Evolutionary conservation across 2,797 vertebrate genomes (phyloP), one percentile per base, ranked within the genome.

Genomic region (Cryptoblepharus egeriae): DNA sequence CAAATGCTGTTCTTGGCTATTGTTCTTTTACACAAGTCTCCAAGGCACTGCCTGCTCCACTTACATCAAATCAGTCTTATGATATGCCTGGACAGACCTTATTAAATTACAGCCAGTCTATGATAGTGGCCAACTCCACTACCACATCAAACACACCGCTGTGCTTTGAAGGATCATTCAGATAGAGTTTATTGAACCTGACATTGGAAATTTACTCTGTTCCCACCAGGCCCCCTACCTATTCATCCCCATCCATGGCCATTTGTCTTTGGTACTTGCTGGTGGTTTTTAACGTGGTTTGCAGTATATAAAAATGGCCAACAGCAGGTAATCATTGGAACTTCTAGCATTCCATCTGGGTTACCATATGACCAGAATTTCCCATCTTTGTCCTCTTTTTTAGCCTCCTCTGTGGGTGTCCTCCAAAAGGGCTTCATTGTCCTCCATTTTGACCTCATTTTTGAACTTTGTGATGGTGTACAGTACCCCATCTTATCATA

Each of bases 31-130:
- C n/a, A 57, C 37, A 74, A 39, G 45, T 18, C 67, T 45, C 7
- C 42, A 37, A 71, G 67, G 6, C 4, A 22, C 28, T 65, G 68
- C 37, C 61, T 58, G 57, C 20, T 20, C n/a, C 72, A 32, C 8
- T 3, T 65, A 65, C 10, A 65, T 35, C 26, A 65, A 64, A 58
- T 58, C 73, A 37, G 37, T 28, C 45, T 55, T 83, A 63, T 52
- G 61, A 65, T 67, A 35, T n/a, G 37, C 22, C 52, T 20, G 28
- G 22, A 52, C 60, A 57, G 35, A 45, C n/a, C n/a, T 28, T 84
- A 79, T 74, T 72, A 65, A 57, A 79, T 78, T 84, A 79, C 9
- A 32, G 39, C 30, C 69, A 58, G 13, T 26, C 57, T 63, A 24
- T 63, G 35, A 42, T 72, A 32, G 49, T 60, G 75, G 55, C 71